Evolutionary conservation across 2,888 invertebrate genomes (phyloP).

Genomic region (Calliphora vomitoria): DNA sequence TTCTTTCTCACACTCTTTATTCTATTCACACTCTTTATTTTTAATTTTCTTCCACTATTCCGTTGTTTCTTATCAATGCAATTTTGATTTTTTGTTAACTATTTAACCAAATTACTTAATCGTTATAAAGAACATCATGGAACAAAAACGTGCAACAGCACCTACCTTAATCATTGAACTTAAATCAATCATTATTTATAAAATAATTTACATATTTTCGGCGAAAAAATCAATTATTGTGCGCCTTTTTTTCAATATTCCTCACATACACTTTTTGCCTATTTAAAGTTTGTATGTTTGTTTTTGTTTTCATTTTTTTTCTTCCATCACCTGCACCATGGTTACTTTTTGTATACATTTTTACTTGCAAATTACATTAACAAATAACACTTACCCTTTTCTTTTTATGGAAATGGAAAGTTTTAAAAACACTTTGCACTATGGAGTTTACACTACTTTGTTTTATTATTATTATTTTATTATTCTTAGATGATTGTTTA

Average conservation of each 20-base stretch:
- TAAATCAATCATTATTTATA: neutral
- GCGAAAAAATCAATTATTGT: slow-evolving; percentile 65
- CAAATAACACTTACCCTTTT: slow-evolving; percentile 51
- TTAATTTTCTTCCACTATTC: neutral
- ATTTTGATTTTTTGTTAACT: slow-evolving; percentile 1
- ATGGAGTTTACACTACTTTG: slow-evolving; percentile 5
- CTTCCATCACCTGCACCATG: slow-evolving; percentile 22
- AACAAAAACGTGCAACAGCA: neutral
- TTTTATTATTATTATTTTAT: slow-evolving; percentile 29
- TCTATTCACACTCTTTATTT: neutral
- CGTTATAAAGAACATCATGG: neutral
- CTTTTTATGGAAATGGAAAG: neutral
- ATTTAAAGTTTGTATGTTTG: slow-evolving; percentile 56
- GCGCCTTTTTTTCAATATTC: slow-evolving; percentile 57
- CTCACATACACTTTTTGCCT: neutral
- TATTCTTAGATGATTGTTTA: slow-evolving; percentile 35
- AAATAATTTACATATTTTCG: slow-evolving; percentile 45
- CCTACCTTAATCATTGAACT: neutral
- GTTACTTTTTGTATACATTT: slow-evolving; percentile 41
- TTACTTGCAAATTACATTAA: neutral
- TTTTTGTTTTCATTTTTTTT: slow-evolving; percentile 61
- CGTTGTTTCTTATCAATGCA: slow-evolving; percentile 45
- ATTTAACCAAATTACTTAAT: slow-evolving; percentile 32
- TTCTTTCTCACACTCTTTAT: neutral
- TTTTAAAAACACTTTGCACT: slow-evolving; percentile 42